Evolutionary conservation across 2,113 vertebrate genomes (phyloP).

Genomic region (Steatornis caripensis): DNA sequence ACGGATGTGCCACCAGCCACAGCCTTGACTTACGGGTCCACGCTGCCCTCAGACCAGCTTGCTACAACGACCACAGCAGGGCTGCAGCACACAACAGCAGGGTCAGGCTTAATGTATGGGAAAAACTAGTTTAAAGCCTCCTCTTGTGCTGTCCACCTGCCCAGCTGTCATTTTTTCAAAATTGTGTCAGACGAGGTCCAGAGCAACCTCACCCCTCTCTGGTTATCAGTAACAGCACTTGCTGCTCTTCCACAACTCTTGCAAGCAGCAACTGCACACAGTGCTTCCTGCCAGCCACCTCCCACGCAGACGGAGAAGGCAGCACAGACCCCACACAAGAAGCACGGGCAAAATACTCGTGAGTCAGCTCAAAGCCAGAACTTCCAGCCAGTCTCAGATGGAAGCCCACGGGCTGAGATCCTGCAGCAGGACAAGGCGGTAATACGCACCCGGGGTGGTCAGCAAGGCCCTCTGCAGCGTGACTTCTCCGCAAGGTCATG

Average conservation of each 20-base stretch:
- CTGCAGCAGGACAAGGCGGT: background rate
- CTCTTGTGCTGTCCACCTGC: background rate
- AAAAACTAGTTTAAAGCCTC: background rate
- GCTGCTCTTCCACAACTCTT: background rate
- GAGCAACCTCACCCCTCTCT: background rate
- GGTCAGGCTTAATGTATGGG: background rate
- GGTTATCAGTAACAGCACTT: rapidly evolving
- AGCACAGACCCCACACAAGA: background rate
- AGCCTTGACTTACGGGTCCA: background rate
- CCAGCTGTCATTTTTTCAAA: background rate
- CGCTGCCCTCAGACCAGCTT: background rate
- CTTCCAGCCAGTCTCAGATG: background rate
- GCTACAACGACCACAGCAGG: background rate
- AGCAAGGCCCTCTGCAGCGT: background rate
- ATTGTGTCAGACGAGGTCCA: background rate
- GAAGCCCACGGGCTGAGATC: background rate
- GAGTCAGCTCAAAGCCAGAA: background rate
- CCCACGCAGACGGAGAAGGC: background rate
- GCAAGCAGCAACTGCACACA: background rate
- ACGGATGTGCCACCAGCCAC: background rate
- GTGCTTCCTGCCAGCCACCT: background rate
- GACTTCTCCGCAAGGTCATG: background rate
- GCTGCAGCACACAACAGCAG: background rate
- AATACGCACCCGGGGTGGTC: rapidly evolving
- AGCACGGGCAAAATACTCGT: rapidly evolving